Evolutionary conservation across 2,888 invertebrate species (phyloP), one percentile per base, ranked within the genome.

Genomic region (Lepidocyrtoides sp.): DNA sequence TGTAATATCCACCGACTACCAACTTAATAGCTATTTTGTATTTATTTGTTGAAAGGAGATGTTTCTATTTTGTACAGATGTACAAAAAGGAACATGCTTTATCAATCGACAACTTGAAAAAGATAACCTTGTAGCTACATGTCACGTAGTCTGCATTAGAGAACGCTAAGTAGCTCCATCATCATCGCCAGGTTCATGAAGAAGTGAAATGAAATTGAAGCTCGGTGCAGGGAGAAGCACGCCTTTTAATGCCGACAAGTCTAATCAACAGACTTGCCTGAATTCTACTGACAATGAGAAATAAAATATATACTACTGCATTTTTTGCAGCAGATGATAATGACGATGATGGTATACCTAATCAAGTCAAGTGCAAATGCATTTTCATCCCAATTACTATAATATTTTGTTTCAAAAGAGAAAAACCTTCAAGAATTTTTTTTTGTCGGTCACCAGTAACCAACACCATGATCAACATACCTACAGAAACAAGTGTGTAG

Each of bases 51-150:
- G n/a, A n/a, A n/a, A n/a, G n/a, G n/a, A n/a, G n/a, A n/a, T n/a
- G n/a, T n/a, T n/a, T n/a, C n/a, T n/a, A n/a, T n/a, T n/a, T n/a
- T n/a, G n/a, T n/a, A n/a, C n/a, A n/a, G n/a, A n/a, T n/a, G n/a
- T n/a, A n/a, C n/a, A 57, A 60, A 60, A 20, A 20, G n/a, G 2
- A 32, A 10, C 51, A 66, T 26, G 4, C n/a, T 32, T 32, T 5
- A 2, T 32, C 66, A 66, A 54, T 54, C 17, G 14, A 8, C 54
- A 54, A 54, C 54, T n/a, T n/a, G n/a, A 63, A 7, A 17, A 23
- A 1, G 69, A 69, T 75, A 75, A 75, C 75, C 75, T 75, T 75
- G 69, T 69, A 8, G n/a, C 12, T n/a, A n/a, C 23, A 75, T 75
- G 75, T 75, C 75, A 75, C 75, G 75, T 75, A 75, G 29, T 17